These are phyloP conservation scores for Porites lutea DNA, from an alignment of 64 coral and sea anemone species.

Conservation along the genomic window DNA sequence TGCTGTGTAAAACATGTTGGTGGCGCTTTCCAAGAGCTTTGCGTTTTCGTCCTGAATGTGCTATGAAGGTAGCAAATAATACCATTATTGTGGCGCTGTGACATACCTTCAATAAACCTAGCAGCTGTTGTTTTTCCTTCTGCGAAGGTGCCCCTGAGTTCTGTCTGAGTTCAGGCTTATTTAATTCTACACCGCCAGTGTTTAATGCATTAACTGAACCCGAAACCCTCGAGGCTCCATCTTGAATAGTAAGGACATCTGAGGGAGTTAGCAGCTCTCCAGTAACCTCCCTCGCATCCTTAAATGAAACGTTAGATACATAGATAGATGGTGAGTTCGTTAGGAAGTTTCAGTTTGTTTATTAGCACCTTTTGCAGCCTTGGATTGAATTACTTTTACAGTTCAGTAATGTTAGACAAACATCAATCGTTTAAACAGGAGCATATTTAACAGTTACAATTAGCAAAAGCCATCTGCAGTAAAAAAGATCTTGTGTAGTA, in stretches of 20 bases:
- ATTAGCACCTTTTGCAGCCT: too few species aligned
- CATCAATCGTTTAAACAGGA: too few species aligned
- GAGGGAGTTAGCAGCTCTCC: neutral
- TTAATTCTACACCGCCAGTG: slow-evolving; percentile 62
- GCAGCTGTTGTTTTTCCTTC: slow-evolving; percentile 63
- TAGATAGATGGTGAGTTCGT: too few species aligned
- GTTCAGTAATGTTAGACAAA: too few species aligned
- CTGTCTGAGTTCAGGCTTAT: slow-evolving; percentile 12
- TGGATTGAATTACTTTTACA: too few species aligned
- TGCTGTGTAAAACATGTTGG: neutral
- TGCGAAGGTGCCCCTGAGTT: slow-evolving; percentile 17
- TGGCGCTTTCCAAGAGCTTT: neutral
- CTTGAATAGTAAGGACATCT: slow-evolving; percentile 27
- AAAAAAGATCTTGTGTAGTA: too few species aligned
- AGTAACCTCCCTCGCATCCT: neutral
- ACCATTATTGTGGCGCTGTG: neutral
- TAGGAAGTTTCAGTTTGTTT: too few species aligned
- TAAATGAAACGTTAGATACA: neutral
- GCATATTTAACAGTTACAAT: too few species aligned
- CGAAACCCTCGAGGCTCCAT: slow-evolving; percentile 27
- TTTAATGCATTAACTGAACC: slow-evolving; percentile 23
- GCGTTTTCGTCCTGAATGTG: too few species aligned
- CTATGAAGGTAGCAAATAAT: too few species aligned
- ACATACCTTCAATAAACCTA: slow-evolving; percentile 67
- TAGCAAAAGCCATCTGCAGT: too few species aligned